A percentile compares a stretch with the other conserved stretches of the same genome.
phyloP scores from a whole-genome alignment of 2,888 invertebrate species.

The Pachycephus smyrnensis region DNA sequence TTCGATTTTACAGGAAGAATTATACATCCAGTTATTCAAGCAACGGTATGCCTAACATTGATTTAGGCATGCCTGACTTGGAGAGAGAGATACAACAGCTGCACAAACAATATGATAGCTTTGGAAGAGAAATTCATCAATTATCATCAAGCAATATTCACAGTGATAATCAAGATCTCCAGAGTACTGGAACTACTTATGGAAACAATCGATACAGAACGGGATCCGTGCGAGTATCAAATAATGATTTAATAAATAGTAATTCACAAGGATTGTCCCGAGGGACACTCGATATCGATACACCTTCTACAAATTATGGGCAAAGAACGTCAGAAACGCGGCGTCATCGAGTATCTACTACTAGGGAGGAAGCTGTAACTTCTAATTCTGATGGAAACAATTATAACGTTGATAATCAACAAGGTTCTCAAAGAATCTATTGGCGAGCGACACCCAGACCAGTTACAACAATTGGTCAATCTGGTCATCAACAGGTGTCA shows the following conservation, averaged over 20 bases:
- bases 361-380: background rate
- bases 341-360: background rate
- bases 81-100: slow-evolving; percentile 30
- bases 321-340: background rate
- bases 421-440: background rate
- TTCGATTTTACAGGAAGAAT: slow-evolving; percentile 53
- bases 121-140: slow-evolving; percentile 30
- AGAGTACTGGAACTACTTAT: background rate
- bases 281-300: background rate
- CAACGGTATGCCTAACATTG: background rate
- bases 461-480: background rate
- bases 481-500: background rate
- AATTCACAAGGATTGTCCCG: background rate
- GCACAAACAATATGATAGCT: slow-evolving; percentile 32
- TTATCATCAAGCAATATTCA: background rate
- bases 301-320: background rate
- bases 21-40: slow-evolving; percentile 47
- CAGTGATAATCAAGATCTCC: background rate
- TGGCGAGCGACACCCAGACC: background rate
- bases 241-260: background rate
- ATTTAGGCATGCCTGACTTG: slow-evolving; percentile 12
- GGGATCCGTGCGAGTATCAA: background rate
- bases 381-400: background rate
- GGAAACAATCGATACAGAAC: background rate
- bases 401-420: background rate